A percentile compares a stretch with the other conserved stretches of the same genome.
Evolutionary conservation across 2,888 invertebrate species (phyloP).

Genomic region (Capitulum mitella): DNA sequence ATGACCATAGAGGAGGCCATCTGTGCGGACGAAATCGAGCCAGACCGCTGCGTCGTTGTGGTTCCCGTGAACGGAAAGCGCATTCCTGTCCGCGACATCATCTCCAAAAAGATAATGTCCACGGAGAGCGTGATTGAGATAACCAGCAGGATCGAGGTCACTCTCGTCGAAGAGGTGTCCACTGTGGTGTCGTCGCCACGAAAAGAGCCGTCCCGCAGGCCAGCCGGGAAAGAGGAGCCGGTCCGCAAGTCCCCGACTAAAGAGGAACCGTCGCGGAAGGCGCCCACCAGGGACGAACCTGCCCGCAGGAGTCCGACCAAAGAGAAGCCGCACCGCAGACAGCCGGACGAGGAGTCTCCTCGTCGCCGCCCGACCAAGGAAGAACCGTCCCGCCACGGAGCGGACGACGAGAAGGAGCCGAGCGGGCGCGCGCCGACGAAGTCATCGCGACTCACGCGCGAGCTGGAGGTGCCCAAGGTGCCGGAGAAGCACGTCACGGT

Average conservation of each 20-base stretch:
- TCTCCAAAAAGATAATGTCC: conserved; percentile 8
- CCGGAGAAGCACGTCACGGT: not conserved
- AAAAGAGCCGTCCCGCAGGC: not conserved
- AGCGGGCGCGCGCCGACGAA: conserved; percentile 31
- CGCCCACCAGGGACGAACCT: not conserved
- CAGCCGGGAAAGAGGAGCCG: not conserved
- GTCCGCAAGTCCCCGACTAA: not conserved
- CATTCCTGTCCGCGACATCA: not conserved
- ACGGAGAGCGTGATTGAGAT: conserved; percentile 8
- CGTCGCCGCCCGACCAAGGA: not conserved
- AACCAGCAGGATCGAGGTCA: not conserved
- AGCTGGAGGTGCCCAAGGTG: not conserved
- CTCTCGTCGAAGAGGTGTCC: not conserved
- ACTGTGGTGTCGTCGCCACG: not conserved
- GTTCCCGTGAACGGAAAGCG: not conserved
- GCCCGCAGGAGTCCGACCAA: not conserved
- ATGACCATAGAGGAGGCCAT: conserved; percentile 10
- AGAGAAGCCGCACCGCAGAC: not conserved
- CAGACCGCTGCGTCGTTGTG: not conserved
- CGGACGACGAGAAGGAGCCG: conserved; percentile 27
- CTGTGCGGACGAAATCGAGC: not conserved
- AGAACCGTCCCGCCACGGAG: not conserved
- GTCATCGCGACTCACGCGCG: conserved; percentile 27
- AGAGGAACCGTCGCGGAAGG: not conserved
- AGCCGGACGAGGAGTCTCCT: not conserved